A percentile compares a stretch with the other conserved stretches of the same genome.
Conservation (phyloP, 2,113 vertebrate genomes). For the Charadrius vociferus region DNA sequence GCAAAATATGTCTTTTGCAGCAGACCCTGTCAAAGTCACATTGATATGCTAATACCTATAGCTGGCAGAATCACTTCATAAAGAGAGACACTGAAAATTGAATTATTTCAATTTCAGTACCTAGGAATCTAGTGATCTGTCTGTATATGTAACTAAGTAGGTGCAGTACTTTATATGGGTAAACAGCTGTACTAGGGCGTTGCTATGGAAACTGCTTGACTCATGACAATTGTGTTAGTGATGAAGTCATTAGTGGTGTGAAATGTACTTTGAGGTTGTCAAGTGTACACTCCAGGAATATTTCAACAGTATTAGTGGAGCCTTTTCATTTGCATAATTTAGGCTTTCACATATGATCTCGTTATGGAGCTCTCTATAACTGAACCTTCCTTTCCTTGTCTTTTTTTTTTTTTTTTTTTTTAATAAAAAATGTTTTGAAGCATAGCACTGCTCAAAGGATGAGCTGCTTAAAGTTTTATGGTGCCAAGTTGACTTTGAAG, state of each 20-base stretch:
- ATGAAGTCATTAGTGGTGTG: slow-evolving; percentile 84
- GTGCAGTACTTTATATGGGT: slow-evolving; percentile 81
- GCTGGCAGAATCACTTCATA: slow-evolving; percentile 84
- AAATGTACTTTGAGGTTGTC: slow-evolving; percentile 85
- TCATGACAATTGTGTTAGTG: slow-evolving; percentile 83
- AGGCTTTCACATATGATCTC: slow-evolving; percentile 76
- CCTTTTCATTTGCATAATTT: slow-evolving; percentile 83
- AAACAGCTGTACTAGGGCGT: slow-evolving; percentile 82
- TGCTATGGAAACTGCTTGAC: slow-evolving; percentile 84
- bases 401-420: not conserved
- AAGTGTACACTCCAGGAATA: slow-evolving; percentile 84
- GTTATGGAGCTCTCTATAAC: slow-evolving; percentile 4
- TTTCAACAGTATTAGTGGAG: slow-evolving; percentile 80
- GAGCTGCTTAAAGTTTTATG: not conserved
- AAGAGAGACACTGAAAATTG: slow-evolving; percentile 85
- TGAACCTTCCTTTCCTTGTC: not conserved
- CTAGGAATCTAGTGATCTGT: slow-evolving; percentile 85
- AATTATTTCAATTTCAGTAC: slow-evolving; percentile 87
- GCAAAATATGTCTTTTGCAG: slow-evolving; percentile 86
- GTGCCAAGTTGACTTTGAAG: not conserved
- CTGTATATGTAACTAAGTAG: slow-evolving; percentile 84
- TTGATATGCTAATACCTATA: slow-evolving; percentile 88
- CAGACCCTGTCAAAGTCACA: slow-evolving; percentile 85
- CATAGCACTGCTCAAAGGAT: not conserved
- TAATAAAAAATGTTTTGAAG: not conserved